phyloP scores from a whole-genome alignment of 2,113 vertebrate species.

The Chitala chitala region DNA sequence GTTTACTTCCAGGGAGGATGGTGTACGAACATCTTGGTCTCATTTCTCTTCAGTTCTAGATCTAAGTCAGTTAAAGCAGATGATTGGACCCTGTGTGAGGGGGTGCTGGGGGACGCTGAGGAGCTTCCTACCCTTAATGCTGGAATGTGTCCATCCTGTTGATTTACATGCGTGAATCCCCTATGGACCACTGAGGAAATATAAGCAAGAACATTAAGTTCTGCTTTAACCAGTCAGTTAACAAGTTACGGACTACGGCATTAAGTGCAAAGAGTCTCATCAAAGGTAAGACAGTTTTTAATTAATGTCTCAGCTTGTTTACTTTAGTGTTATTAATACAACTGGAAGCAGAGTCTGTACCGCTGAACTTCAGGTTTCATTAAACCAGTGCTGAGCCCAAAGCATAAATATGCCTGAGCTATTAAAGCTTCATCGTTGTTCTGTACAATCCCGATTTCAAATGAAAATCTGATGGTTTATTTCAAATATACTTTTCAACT shows the following conservation, averaged over 20 bases:
- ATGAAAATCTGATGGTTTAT: too few species aligned
- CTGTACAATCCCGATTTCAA: too few species aligned
- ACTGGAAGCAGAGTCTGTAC: too few species aligned
- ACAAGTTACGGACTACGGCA: slow-evolving; percentile 6
- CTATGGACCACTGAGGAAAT: slow-evolving; percentile 12
- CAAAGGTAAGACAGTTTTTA: slow-evolving; percentile 1
- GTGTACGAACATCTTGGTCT: slow-evolving; percentile 46
- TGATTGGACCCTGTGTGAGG: background rate
- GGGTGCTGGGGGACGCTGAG: background rate
- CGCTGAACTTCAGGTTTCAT: too few species aligned
- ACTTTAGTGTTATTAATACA: background rate
- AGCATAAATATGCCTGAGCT: too few species aligned
- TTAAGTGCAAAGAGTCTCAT: slow-evolving; percentile 3
- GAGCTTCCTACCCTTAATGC: slow-evolving; percentile 14
- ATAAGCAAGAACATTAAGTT: slow-evolving; percentile 22
- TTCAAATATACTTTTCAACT: too few species aligned
- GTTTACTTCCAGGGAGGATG: background rate
- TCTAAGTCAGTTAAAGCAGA: slow-evolving; percentile 9
- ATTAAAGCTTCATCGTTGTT: too few species aligned
- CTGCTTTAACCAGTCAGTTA: slow-evolving; percentile 15
- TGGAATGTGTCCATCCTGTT: slow-evolving; percentile 47
- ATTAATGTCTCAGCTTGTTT: background rate
- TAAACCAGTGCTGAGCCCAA: too few species aligned
- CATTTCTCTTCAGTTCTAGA: slow-evolving; percentile 12
- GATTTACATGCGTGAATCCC: slow-evolving; percentile 24